Conservation (phyloP, 2,888 invertebrate genomes). For the Ophioninae sp. region DNA sequence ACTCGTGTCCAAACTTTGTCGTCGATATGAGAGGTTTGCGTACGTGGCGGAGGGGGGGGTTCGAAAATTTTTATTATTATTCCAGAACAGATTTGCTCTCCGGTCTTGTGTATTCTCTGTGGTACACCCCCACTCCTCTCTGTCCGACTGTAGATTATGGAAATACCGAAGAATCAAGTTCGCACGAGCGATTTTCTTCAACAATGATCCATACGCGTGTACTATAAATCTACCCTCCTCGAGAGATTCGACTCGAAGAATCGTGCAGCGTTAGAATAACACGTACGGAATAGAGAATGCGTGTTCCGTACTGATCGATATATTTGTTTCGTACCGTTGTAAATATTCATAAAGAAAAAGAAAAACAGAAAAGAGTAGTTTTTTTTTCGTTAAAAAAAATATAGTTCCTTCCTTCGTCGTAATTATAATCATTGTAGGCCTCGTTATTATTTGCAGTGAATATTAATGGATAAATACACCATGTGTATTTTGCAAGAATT, state of each 20-base stretch:
- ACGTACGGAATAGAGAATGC: conserved; percentile 22
- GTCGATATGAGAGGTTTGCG: conserved; percentile 5
- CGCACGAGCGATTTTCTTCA: conserved; percentile 50
- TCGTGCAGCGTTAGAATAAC: conserved; percentile 33
- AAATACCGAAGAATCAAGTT: conserved; percentile 70
- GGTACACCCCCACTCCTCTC: not conserved
- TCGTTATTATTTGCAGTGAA: too few relatives aligned
- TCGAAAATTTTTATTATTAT: conserved; percentile 62
- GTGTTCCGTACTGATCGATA: not conserved
- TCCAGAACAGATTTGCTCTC: conserved; percentile 57
- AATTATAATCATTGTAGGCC: too few relatives aligned
- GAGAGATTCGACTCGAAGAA: conserved; percentile 14
- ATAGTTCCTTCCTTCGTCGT: too few relatives aligned
- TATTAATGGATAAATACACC: too few relatives aligned
- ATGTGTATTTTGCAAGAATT: too few relatives aligned
- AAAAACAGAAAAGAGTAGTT: too few relatives aligned
- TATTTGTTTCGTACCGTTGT: not conserved
- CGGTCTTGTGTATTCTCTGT: conserved; percentile 28
- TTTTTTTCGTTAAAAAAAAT: too few relatives aligned
- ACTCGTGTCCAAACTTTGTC: conserved; percentile 33
- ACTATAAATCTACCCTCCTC: conserved; percentile 23
- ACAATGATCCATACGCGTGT: not conserved
- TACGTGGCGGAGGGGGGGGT: not conserved
- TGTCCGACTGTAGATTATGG: conserved; percentile 70
- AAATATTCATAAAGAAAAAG: not conserved